Conservation (phyloP, 2,797 vertebrate genomes). For the Zenarchopterus dispar region DNA sequence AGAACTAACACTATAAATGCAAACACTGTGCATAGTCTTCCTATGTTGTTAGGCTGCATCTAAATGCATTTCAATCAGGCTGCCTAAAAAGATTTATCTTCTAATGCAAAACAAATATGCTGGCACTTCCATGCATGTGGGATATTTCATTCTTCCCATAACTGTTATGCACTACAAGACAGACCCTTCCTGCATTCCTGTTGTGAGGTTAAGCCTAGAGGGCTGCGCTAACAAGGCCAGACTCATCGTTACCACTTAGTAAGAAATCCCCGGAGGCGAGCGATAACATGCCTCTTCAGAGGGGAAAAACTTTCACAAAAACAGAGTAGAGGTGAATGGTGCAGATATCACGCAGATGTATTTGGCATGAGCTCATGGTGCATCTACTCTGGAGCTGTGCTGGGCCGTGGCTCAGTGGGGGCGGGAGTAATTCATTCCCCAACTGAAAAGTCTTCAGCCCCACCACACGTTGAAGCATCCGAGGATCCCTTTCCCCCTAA, state of each 20-base stretch:
- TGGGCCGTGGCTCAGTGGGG: too few relatives aligned
- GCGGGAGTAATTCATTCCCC: too few relatives aligned
- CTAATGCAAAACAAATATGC: not conserved
- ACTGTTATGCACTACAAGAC: slow-evolving; percentile 48
- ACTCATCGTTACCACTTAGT: slow-evolving; percentile 32
- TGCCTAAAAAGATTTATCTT: not conserved
- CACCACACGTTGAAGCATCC: too few relatives aligned
- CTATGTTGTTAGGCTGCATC: not conserved
- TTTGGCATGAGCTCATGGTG: not conserved
- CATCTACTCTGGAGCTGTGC: too few relatives aligned
- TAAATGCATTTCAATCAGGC: not conserved
- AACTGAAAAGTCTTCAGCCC: too few relatives aligned
- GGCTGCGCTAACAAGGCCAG: slow-evolving; percentile 23
- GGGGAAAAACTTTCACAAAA: slow-evolving; percentile 2
- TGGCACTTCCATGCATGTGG: slow-evolving; percentile 3
- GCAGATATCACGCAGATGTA: not conserved
- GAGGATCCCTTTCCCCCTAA: too few relatives aligned
- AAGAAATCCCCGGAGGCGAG: slow-evolving; percentile 57
- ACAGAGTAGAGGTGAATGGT: not conserved
- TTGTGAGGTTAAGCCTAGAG: slow-evolving; percentile 37
- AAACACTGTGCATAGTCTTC: not conserved
- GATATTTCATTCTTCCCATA: slow-evolving; percentile 24
- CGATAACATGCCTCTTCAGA: slow-evolving; percentile 43
- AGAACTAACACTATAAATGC: not conserved
- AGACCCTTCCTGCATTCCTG: slow-evolving; percentile 57